A percentile compares a stretch with the other conserved stretches of the same genome.
These are phyloP conservation scores for Plestiodon gilberti DNA, from an alignment of 2,113 vertebrate genomes.

Conservation along the genomic window DNA sequence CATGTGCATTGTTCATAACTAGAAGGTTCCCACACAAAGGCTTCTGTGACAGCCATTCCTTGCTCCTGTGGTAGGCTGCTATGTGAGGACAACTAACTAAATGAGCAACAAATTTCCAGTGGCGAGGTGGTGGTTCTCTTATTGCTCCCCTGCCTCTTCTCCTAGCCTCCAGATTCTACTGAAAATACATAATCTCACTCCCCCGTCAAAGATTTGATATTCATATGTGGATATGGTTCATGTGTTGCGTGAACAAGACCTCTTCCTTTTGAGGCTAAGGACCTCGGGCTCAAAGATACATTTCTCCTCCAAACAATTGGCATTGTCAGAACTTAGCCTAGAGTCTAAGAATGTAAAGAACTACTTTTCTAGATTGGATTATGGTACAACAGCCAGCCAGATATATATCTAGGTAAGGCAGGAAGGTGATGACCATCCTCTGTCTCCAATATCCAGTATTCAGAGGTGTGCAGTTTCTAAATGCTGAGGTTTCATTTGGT, in stretches of 20 bases:
- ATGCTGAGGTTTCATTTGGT: not conserved
- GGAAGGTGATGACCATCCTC: not conserved
- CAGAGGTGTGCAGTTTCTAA: not conserved
- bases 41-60: not conserved
- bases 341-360: not conserved
- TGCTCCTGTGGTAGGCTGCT: slow-evolving; percentile 39
- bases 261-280: too few relatives aligned
- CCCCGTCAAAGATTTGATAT: too few relatives aligned
- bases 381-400: not conserved
- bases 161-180: not conserved
- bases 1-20: slow-evolving; percentile 1
- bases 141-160: not conserved
- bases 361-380: not conserved
- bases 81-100: not conserved
- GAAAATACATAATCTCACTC: too few relatives aligned
- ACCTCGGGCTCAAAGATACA: too few relatives aligned
- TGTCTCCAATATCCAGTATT: not conserved
- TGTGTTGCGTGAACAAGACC: too few relatives aligned
- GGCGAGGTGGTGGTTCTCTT: not conserved
- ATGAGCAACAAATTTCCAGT: not conserved
- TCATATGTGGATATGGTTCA: too few relatives aligned
- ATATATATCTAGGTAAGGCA: not conserved
- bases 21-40: slow-evolving; percentile 6
- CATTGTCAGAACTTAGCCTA: not conserved
- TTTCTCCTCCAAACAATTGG: not conserved